Conservation (phyloP, 2,888 invertebrate species). For the Volucella inanis region DNA sequence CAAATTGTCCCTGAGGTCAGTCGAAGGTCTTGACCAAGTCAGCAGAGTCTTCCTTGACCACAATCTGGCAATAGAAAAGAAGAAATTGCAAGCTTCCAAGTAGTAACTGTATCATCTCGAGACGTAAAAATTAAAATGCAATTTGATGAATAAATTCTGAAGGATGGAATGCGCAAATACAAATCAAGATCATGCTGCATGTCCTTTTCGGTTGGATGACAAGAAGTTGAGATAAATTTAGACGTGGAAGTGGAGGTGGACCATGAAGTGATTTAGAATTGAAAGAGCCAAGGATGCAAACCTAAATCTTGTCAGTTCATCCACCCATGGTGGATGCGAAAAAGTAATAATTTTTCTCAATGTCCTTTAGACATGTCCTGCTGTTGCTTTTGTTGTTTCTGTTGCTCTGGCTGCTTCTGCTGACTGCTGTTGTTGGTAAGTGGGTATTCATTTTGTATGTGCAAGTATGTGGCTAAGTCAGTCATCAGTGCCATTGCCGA, state of each 20-base stretch:
- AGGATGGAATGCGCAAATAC: slow-evolving; percentile 39
- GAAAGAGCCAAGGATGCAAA: slow-evolving; percentile 55
- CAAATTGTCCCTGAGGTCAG: slow-evolving; percentile 35
- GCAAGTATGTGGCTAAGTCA: slow-evolving; percentile 26
- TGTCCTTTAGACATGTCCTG: slow-evolving; percentile 46
- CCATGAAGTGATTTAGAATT: slow-evolving; percentile 55
- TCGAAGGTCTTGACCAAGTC: slow-evolving; percentile 22
- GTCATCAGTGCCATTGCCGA: slow-evolving; percentile 53
- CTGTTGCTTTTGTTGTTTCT: not conserved
- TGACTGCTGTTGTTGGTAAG: no score
- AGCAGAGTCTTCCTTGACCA: slow-evolving; percentile 20
- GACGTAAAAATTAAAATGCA: slow-evolving; percentile 69
- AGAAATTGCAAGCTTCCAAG: slow-evolving; percentile 22
- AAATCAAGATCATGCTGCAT: slow-evolving; percentile 39
- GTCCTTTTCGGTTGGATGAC: slow-evolving; percentile 14
- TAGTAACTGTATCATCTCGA: slow-evolving; percentile 65
- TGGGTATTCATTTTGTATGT: not conserved
- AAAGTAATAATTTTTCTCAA: slow-evolving; percentile 69
- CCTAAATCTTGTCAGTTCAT: slow-evolving; percentile 64
- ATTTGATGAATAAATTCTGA: slow-evolving; percentile 63
- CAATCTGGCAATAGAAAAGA: slow-evolving; percentile 36
- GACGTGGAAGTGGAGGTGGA: not conserved
- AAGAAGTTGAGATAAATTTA: not conserved
- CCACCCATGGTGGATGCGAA: slow-evolving; percentile 59
- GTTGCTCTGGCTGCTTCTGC: no score